These are phyloP conservation scores for Drosophila atripex DNA, from an alignment of 2,888 invertebrate species.

Conservation along the genomic window DNA sequence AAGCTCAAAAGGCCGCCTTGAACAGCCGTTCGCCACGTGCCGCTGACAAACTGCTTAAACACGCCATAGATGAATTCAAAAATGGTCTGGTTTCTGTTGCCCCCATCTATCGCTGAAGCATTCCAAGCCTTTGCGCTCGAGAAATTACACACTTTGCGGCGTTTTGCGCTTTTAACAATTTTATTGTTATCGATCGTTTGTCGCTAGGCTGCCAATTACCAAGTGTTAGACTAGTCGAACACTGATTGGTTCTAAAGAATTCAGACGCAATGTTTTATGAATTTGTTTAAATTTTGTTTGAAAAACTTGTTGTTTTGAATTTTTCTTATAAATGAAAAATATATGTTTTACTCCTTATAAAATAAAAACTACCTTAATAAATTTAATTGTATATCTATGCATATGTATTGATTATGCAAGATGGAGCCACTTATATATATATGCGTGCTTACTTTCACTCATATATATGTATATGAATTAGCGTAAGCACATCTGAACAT, in stretches of 20 bases:
- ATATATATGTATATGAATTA: too few relatives aligned
- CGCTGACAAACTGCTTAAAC: slow-evolving; percentile 78
- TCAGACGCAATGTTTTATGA: not conserved
- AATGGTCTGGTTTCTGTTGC: slow-evolving; percentile 50
- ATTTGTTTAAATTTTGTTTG: not conserved
- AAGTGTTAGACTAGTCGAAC: slow-evolving; percentile 56
- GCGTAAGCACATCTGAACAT: too few relatives aligned
- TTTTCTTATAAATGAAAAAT: too few relatives aligned
- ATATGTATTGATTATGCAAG: too few relatives aligned
- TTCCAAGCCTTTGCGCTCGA: slow-evolving; percentile 36
- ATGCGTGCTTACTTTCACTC: too few relatives aligned
- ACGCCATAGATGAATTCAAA: slow-evolving; percentile 74
- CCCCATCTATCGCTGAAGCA: slow-evolving; percentile 13
- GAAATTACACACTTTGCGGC: slow-evolving; percentile 78
- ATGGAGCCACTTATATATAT: too few relatives aligned
- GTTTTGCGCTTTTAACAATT: slow-evolving; percentile 78
- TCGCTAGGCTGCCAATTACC: slow-evolving; percentile 75
- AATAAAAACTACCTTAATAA: too few relatives aligned
- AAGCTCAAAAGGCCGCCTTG: slow-evolving; percentile 60
- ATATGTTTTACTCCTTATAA: too few relatives aligned
- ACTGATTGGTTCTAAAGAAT: slow-evolving; percentile 43
- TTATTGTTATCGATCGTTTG: slow-evolving; percentile 77
- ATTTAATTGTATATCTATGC: too few relatives aligned
- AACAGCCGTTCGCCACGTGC: slow-evolving; percentile 70
- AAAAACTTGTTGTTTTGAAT: too few relatives aligned